Evolutionary conservation across 2,888 invertebrate genomes (phyloP), one percentile per base, ranked within the genome.

Genomic region (Eumacrocentrus americanus): DNA sequence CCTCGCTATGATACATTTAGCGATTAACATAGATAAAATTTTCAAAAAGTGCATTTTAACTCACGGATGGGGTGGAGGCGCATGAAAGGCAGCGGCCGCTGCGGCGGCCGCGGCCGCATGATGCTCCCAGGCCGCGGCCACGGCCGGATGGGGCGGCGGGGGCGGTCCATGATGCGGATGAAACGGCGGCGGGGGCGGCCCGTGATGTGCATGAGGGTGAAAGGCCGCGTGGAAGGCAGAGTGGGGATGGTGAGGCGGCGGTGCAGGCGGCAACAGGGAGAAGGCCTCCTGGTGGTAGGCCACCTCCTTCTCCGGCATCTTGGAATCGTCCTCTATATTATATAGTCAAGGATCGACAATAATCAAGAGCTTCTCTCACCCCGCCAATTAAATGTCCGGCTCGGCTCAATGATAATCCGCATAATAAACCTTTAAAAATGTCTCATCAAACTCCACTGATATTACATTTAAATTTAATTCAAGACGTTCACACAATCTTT

Each of bases 51-150:
- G n/a, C n/a, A n/a, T n/a, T n/a, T n/a, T n/a, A 61, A 75, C 78
- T 78, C 67, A 80, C 80, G 80, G 76, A 62, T 80, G 80, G 52
- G 74, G 78, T 9, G 78, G 78, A 25, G 79, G 79, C 3, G 85
- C 67, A 82, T 84, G 65, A 82, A 85, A 83, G 80, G 86, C 80
- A 79, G 84, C 84, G 81, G 86, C 83, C 80, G 88, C 76, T 73
- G 85, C 74, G 77, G 86, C 83, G 70, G 89, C 83, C 74, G 85
- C 87, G 74, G 85, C 81, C 85, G 86, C 87, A 76, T 89, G 86
- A 85, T 81, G 86, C 78, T 80, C 86, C 86, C 79, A 85, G 78
- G 81, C 85, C 2, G 76, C 77, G 65, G 67, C 65, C 11, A 65
- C 66, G 3, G 64, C 67, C 23, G 64, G 67, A 64, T 67, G 67